These are phyloP conservation scores for Lasius platythorax DNA, from an alignment of 2,888 invertebrate genomes.

Conservation along the genomic window DNA sequence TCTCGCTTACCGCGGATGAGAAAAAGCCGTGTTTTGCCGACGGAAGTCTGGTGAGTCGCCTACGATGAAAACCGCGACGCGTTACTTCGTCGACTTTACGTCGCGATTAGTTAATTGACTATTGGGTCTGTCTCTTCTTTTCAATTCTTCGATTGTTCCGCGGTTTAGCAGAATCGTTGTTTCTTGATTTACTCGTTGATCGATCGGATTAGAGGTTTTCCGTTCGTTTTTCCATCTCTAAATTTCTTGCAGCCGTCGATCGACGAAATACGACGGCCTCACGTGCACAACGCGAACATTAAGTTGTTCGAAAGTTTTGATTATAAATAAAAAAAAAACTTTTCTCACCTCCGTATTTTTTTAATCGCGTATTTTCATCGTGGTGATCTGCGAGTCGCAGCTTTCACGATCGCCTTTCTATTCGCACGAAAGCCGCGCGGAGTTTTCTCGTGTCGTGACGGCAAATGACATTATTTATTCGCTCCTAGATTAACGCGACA, in stretches of 20 bases:
- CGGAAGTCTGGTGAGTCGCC: neutral
- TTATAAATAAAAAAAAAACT: constrained; percentile 1
- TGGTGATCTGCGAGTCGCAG: neutral
- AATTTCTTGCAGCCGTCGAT: neutral
- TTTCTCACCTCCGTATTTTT: neutral
- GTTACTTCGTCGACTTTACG: neutral
- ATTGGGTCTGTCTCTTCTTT: neutral
- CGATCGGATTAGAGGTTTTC: neutral
- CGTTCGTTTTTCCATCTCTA: neutral
- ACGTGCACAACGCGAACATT: constrained; percentile 19
- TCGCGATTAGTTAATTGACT: constrained; percentile 13
- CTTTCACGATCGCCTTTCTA: constrained; percentile 18
- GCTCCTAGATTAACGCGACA: constrained; percentile 45
- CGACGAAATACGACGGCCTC: neutral
- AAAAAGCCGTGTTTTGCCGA: constrained; percentile 26
- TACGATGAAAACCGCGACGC: constrained; percentile 35
- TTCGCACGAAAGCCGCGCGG: constrained; percentile 26
- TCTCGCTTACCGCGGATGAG: constrained; percentile 45
- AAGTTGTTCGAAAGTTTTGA: constrained; percentile 5
- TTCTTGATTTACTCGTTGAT: neutral
- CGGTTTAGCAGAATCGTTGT: neutral
- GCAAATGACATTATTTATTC: constrained; percentile 52
- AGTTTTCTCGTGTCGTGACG: constrained; percentile 38
- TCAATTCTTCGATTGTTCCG: neutral
- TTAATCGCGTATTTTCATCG: constrained; percentile 18